These are phyloP conservation scores for Triops cancriformis DNA, from an alignment of 1,140 invertebrate genomes.

Conservation along the genomic window DNA sequence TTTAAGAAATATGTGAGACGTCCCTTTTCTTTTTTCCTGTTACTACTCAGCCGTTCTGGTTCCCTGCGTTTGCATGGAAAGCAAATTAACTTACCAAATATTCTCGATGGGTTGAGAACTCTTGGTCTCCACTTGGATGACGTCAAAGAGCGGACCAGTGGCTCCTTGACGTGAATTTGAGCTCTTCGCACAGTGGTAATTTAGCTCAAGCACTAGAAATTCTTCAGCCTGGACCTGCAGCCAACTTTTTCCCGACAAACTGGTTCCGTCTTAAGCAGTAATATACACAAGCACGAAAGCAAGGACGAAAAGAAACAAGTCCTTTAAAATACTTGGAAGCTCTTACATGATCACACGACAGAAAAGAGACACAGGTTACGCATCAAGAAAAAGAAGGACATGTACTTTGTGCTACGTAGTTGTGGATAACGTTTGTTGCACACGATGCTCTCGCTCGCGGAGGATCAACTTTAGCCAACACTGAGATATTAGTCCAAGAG, in stretches of 20 bases:
- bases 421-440: neutral
- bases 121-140: neutral
- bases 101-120: neutral
- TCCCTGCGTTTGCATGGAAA: neutral
- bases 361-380: too few species aligned
- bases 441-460: neutral
- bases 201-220: neutral
- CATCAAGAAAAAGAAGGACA: too few species aligned
- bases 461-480: neutral
- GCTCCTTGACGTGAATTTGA: neutral
- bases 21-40: neutral
- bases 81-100: conserved; percentile 11
- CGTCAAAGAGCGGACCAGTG: neutral
- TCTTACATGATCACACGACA: too few species aligned
- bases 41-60: neutral
- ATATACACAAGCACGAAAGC: neutral
- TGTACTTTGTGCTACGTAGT: too few species aligned
- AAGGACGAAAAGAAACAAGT: neutral
- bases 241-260: neutral
- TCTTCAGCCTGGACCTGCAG: neutral
- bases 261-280: neutral
- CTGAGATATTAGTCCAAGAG: neutral
- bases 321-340: neutral
- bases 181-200: neutral
- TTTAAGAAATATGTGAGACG: neutral